phyloP scores from a whole-genome alignment of 1,140 invertebrate species.

The Drosophila orosa region DNA sequence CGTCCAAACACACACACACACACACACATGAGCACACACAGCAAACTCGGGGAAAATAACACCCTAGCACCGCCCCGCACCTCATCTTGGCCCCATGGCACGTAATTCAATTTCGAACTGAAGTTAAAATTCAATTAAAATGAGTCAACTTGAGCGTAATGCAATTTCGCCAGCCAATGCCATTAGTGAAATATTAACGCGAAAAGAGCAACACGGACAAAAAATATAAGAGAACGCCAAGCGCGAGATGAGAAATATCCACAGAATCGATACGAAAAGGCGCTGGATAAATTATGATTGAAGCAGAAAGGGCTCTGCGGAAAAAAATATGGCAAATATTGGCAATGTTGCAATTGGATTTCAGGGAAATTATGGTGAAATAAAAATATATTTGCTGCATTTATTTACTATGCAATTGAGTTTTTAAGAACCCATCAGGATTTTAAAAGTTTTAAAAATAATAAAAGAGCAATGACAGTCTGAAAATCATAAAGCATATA shows the following conservation, averaged over 20 bases:
- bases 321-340: conserved; percentile 9
- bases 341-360: not conserved
- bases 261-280: conserved; percentile 18
- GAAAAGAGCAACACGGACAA: conserved; percentile 50
- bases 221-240: conserved; percentile 17
- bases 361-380: not conserved
- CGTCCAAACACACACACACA: conserved; percentile 19
- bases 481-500: not conserved
- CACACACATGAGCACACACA: conserved; percentile 8
- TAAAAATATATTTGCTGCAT: not conserved
- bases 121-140: conserved; percentile 83
- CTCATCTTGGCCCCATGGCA: conserved; percentile 59
- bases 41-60: conserved; percentile 10
- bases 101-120: conserved; percentile 83
- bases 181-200: conserved; percentile 82
- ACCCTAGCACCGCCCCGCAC: not conserved
- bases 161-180: conserved; percentile 79
- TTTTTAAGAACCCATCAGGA: not conserved
- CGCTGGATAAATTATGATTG: conserved; percentile 34
- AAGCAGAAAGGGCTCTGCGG: conserved; percentile 2
- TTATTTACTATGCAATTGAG: not conserved
- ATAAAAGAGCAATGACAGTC: not conserved
- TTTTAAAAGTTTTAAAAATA: not conserved
- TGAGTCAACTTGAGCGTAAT: conserved; percentile 83
- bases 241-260: conserved; percentile 14